Evolutionary conservation across 1,140 invertebrate species (phyloP), one percentile per base, ranked within the genome.

Genomic region (Drosophila insularis): DNA sequence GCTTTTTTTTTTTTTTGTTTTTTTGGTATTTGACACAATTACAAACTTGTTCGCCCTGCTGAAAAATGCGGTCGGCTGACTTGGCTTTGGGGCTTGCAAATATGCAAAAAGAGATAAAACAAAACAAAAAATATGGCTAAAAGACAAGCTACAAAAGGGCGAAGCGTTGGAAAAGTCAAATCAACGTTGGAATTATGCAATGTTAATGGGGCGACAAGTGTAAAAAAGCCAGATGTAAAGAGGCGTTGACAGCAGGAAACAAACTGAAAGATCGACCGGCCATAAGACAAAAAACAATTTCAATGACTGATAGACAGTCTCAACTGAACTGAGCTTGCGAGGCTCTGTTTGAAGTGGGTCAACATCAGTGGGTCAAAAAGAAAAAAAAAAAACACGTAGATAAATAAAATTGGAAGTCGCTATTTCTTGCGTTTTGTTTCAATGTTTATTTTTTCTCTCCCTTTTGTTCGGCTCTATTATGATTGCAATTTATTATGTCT

Each of bases 11-110:
- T 27, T 27, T 27, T 6, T 27, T 27, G 1, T 21, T 50, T 50
- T 50, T 17, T 8, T 63, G 75, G 69, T 72, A 70, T 86, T 86
- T 86, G 81, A 86, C 81, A 87, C 80, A 81, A 86, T 86, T 86
- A 81, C 71, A 85, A 85, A 86, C 81, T 86, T 81, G 81, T 86
- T 86, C 81, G 81, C 82, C 78, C 81, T 68, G 74, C 78, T 61
- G 54, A 79, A 70, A 87, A 87, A 87, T 86, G 78, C 75, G 81
- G 71, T 81, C 82, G 64, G 43, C 7, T 46, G 43, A 5, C 4
- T 27, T 27, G 27, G 14, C 43, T 17, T 50, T 76, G 31, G 53
- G 35, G 73, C 64, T 56, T 50, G 78, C 74, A 74, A 81, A 87
- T 87, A 86, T 86, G 82, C 82, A 86, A 85, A 86, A 32, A 56